phyloP scores from a whole-genome alignment of 2,888 invertebrate genomes.

The Troglohyphantes excavatus region DNA sequence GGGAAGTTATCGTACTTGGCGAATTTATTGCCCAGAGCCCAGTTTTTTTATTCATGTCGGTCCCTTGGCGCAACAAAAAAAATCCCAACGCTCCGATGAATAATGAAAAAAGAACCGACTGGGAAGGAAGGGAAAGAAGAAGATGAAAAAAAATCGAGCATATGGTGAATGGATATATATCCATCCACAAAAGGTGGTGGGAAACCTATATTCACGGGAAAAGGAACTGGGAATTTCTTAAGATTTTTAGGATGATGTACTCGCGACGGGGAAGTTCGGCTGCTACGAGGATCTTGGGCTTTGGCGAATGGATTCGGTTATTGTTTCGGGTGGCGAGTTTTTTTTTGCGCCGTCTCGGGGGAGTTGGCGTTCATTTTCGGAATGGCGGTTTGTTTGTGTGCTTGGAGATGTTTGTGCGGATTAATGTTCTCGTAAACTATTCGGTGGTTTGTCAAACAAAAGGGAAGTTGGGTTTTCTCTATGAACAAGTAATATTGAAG shows the following conservation, averaged over 20 bases:
- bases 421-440: background rate
- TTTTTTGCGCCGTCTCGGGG: slow-evolving; percentile 2
- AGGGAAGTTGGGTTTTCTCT: background rate
- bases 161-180: slow-evolving; percentile 62
- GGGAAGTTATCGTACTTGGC: slow-evolving; percentile 62
- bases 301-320: slow-evolving; percentile 13
- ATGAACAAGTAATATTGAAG: background rate
- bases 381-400: slow-evolving; percentile 20
- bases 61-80: slow-evolving; percentile 54
- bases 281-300: slow-evolving; percentile 6
- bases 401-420: background rate
- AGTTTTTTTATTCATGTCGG: slow-evolving; percentile 42
- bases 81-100: slow-evolving; percentile 56
- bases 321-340: background rate
- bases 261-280: slow-evolving; percentile 15
- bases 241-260: slow-evolving; percentile 57
- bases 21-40: slow-evolving; percentile 67
- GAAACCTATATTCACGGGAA: slow-evolving; percentile 55
- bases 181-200: slow-evolving; percentile 41
- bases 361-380: slow-evolving; percentile 40
- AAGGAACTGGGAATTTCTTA: slow-evolving; percentile 34
- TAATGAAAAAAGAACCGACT: slow-evolving; percentile 54
- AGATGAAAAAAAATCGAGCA: slow-evolving; percentile 38
- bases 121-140: slow-evolving; percentile 13
- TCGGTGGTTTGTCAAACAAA: background rate